phyloP scores from a whole-genome alignment of 2,797 vertebrate species.

The Percopsis omiscomaycus region DNA sequence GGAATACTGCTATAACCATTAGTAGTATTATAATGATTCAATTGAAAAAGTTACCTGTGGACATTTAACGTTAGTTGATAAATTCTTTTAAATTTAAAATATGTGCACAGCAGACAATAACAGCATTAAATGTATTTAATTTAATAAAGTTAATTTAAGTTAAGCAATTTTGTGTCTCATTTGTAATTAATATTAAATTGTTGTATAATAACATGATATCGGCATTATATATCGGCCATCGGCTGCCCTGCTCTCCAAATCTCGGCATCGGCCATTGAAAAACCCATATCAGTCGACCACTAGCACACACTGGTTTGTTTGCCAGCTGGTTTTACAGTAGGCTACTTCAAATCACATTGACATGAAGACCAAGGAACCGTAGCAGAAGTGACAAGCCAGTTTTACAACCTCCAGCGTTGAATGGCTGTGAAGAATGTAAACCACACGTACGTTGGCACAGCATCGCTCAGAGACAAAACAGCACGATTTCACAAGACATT shows the following conservation, averaged over 20 bases:
- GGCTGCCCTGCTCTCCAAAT: background rate
- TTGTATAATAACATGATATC: background rate
- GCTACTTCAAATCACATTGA: constrained; percentile 27
- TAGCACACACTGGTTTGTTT: constrained; percentile 49
- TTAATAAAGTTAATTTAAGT: too few species aligned
- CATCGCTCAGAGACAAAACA: constrained; percentile 18
- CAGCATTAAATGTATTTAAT: too few species aligned
- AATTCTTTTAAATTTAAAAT: too few species aligned
- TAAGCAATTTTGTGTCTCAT: background rate
- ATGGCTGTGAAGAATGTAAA: constrained; percentile 46
- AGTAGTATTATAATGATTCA: too few species aligned
- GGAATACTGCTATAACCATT: too few species aligned
- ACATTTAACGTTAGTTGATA: too few species aligned
- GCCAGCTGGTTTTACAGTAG: constrained; percentile 48
- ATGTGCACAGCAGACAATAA: too few species aligned
- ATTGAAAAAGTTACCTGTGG: too few species aligned
- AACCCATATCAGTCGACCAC: constrained; percentile 2
- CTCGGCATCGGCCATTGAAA: background rate
- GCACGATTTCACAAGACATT: constrained; percentile 50
- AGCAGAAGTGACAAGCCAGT: constrained; percentile 38
- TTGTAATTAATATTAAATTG: background rate
- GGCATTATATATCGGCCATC: background rate
- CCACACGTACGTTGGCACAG: constrained; percentile 31
- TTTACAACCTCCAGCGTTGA: constrained; percentile 51
- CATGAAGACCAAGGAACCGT: constrained; percentile 28